A percentile compares a stretch with the other conserved stretches of the same genome.
These are phyloP conservation scores for Physeter macrocephalus DNA, from an alignment of 2,113 vertebrate genomes.

Conservation along the genomic window DNA sequence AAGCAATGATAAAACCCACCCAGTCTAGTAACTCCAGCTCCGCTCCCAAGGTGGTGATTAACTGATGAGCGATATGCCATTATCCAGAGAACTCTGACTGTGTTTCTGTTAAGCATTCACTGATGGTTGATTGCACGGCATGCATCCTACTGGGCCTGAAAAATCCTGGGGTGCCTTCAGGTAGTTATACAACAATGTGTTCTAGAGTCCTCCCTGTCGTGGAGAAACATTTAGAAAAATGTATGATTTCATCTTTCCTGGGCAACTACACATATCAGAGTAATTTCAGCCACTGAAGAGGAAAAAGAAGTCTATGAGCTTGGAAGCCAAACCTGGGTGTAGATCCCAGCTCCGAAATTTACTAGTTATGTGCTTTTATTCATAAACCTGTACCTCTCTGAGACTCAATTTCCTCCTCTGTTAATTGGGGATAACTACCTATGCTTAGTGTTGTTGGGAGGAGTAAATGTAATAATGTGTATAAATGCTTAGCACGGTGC, in stretches of 20 bases:
- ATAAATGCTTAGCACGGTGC: background rate
- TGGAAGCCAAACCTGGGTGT: background rate
- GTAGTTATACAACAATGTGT: background rate
- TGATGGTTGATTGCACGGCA: background rate
- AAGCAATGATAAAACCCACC: conserved; percentile 2
- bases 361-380: background rate
- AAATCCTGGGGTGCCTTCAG: background rate
- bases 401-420: background rate
- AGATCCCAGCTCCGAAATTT: background rate
- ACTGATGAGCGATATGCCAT: background rate
- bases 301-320: background rate
- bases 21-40: background rate
- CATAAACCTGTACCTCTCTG: background rate
- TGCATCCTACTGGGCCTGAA: background rate
- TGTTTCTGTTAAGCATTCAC: conserved; percentile 10
- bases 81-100: background rate
- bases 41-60: conserved; percentile 14
- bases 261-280: background rate
- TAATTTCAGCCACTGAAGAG: background rate
- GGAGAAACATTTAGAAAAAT: background rate
- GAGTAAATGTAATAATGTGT: background rate
- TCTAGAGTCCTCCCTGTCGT: background rate
- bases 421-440: background rate
- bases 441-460: background rate
- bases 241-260: background rate